Conservation (phyloP, 2,888 invertebrate species). For the Plebejus argus region DNA sequence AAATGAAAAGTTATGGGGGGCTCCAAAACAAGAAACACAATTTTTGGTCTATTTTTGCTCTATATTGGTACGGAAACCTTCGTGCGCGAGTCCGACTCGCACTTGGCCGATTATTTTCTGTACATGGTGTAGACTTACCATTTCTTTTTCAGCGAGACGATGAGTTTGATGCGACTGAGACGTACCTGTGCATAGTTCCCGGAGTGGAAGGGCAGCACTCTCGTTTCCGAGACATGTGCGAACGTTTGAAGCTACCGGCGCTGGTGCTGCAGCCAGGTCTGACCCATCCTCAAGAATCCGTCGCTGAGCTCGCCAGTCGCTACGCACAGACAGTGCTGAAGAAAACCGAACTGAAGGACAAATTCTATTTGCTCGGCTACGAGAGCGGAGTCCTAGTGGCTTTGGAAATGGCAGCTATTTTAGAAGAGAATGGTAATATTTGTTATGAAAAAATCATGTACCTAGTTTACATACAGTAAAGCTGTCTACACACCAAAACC, state of each 20-base stretch:
- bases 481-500: no score
- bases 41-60: no score
- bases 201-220: constrained; percentile 55
- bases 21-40: no score
- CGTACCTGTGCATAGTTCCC: constrained; percentile 54
- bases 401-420: constrained; percentile 50
- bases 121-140: neutral
- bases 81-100: no score
- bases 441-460: no score
- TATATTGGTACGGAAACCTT: no score
- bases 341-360: constrained; percentile 41
- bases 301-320: constrained; percentile 50
- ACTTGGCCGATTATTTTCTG: no score
- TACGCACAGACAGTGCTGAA: constrained; percentile 47
- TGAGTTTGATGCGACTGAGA: constrained; percentile 50
- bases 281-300: constrained; percentile 49
- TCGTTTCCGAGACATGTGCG: constrained; percentile 51
- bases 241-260: constrained; percentile 54
- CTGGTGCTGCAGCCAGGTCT: constrained; percentile 54
- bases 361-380: constrained; percentile 51
- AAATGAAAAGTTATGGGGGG: no score
- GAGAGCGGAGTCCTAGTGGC: constrained; percentile 50
- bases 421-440: constrained; percentile 50
- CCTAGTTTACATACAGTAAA: no score
- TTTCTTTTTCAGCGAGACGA: constrained; percentile 49